Percentiles rank a stretch among this genome's conserved stretches.
Evolutionary conservation across 2,888 invertebrate species (phyloP).

Genomic region (Cheilosia scutellata): DNA sequence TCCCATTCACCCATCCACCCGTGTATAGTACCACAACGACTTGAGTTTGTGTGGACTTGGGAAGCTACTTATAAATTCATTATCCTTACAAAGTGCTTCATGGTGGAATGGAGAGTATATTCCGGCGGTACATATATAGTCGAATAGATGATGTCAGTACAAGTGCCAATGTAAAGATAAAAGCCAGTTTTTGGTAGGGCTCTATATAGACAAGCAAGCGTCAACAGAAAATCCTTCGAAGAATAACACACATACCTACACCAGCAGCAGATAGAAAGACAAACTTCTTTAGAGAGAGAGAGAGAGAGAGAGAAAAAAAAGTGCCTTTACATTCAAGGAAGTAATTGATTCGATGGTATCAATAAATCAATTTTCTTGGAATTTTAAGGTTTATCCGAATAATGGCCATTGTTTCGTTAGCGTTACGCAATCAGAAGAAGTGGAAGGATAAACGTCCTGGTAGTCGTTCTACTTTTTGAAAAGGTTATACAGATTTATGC

Average conservation of each 20-base stretch:
- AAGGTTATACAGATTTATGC: slow-evolving; percentile 32
- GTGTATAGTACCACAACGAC: slow-evolving; percentile 9
- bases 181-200: slow-evolving; percentile 41
- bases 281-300: not conserved
- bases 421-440: slow-evolving; percentile 57
- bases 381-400: slow-evolving; percentile 74
- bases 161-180: slow-evolving; percentile 70
- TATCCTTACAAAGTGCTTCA: slow-evolving; percentile 70
- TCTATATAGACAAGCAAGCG: slow-evolving; percentile 35
- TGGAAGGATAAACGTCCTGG: slow-evolving; percentile 3
- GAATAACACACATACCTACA: slow-evolving; percentile 27
- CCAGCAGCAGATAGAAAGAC: not conserved
- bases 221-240: slow-evolving; percentile 55
- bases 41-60: not conserved
- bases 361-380: slow-evolving; percentile 75
- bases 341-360: slow-evolving; percentile 75
- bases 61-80: slow-evolving; percentile 70
- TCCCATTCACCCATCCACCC: slow-evolving; percentile 36
- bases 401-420: slow-evolving; percentile 68
- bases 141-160: slow-evolving; percentile 67
- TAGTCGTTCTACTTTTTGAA: slow-evolving; percentile 2
- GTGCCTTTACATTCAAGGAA: slow-evolving; percentile 70
- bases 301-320: too few relatives aligned
- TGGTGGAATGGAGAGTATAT: slow-evolving; percentile 22
- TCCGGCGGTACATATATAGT: slow-evolving; percentile 19